phyloP scores from a whole-genome alignment of 2,797 vertebrate species.

The Hoplostethus mediterraneus region DNA sequence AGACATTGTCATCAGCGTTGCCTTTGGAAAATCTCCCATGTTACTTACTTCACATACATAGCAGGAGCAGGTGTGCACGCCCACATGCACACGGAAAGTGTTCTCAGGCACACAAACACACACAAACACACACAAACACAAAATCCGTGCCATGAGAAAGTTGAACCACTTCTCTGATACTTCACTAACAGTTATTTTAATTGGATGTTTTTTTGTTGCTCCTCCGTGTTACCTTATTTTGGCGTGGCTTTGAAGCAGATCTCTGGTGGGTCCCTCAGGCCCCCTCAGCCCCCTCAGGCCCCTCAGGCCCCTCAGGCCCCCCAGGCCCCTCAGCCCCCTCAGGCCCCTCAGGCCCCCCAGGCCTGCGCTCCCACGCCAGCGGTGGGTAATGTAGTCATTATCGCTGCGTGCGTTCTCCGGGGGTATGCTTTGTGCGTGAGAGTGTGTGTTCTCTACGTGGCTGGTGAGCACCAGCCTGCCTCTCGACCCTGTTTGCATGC shows the following conservation, averaged over 20 bases:
- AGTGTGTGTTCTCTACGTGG: not conserved
- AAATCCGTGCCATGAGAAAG: not conserved
- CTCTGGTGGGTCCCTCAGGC: constrained; percentile 32
- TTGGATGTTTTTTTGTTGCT: constrained; percentile 23
- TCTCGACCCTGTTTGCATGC: too few species aligned
- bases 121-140: constrained; percentile 1
- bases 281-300: not conserved
- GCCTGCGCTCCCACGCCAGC: constrained; percentile 40
- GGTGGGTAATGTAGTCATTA: constrained; percentile 63
- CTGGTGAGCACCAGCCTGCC: too few species aligned
- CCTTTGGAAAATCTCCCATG: constrained; percentile 12
- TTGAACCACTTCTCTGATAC: not conserved
- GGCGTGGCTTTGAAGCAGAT: constrained; percentile 53
- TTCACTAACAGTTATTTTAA: constrained; percentile 16
- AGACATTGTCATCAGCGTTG: not conserved
- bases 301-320: constrained; percentile 15
- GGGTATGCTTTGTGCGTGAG: constrained; percentile 37
- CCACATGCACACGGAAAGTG: too few species aligned
- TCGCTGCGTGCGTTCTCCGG: constrained; percentile 42
- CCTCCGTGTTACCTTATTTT: constrained; percentile 44
- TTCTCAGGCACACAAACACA: not conserved
- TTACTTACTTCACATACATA: not conserved
- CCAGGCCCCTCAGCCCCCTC: not conserved
- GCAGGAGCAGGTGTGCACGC: not conserved
- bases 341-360: not conserved